Evolutionary conservation across 2,113 vertebrate species (phyloP).

Genomic region (Centropus unirufus): DNA sequence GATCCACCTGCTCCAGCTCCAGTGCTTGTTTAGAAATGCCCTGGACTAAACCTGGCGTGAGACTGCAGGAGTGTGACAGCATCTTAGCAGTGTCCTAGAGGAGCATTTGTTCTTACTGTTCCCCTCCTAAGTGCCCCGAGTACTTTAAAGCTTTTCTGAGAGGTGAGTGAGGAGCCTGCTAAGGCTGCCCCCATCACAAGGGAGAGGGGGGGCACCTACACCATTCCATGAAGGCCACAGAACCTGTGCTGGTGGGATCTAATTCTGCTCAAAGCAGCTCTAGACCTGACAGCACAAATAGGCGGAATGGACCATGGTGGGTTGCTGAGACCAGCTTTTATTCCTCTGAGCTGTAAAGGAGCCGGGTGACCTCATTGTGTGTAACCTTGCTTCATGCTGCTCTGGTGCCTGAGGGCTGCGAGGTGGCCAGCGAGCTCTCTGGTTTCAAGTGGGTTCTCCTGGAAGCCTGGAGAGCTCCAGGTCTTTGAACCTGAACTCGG

Average conservation of each 20-base stretch:
- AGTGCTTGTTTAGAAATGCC: neutral
- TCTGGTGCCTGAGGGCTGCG: neutral
- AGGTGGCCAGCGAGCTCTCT: neutral
- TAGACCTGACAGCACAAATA: neutral
- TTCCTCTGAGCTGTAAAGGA: neutral
- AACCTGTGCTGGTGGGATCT: neutral
- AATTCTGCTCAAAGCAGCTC: neutral
- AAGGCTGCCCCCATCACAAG: neutral
- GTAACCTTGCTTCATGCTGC: neutral
- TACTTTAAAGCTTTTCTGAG: neutral
- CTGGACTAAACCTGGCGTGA: neutral
- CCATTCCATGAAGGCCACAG: neutral
- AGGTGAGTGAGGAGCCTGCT: neutral
- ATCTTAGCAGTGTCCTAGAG: neutral
- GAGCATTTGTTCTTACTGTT: neutral
- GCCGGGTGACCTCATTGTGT: neutral
- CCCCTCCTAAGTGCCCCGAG: neutral
- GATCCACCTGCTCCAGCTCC: neutral
- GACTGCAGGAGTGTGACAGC: neutral
- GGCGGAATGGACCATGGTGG: rapidly evolving
- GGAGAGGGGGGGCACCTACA: neutral
- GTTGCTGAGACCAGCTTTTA: neutral
- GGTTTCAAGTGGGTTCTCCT: neutral
- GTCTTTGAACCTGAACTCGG: neutral
- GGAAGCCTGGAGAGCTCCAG: neutral